Conservation (phyloP, 2,113 vertebrate species). For the Leucopsar rothschildi region DNA sequence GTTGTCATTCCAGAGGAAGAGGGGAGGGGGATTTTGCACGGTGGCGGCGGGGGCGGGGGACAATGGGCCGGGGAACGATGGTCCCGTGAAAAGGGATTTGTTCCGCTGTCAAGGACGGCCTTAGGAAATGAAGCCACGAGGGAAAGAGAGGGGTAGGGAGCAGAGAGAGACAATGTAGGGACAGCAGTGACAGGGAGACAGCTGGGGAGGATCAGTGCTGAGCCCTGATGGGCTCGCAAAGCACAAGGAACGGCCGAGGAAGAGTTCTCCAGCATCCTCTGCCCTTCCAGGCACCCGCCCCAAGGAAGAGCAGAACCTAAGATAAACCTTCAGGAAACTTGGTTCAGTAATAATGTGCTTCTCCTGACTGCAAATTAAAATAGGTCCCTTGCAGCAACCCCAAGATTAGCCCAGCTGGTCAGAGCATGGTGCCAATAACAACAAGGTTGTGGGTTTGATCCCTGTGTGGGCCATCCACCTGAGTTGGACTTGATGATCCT, state of each 20-base stretch:
- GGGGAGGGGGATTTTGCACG: conserved; percentile 4
- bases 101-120: conserved; percentile 67
- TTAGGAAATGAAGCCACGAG: conserved; percentile 43
- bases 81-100: conserved; percentile 73
- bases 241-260: not conserved
- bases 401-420: not conserved
- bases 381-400: not conserved
- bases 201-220: not conserved
- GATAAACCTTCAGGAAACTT: not conserved
- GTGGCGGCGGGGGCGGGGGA: not conserved
- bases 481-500: not conserved
- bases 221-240: not conserved
- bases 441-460: not conserved
- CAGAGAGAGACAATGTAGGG: not conserved
- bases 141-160: not conserved
- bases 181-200: not conserved
- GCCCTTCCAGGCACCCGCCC: not conserved
- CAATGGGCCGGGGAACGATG: not conserved
- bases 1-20: conserved; percentile 40
- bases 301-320: not conserved
- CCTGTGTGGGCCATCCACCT: not conserved
- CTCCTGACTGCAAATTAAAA: not conserved
- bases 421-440: not conserved
- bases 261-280: not conserved
- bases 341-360: not conserved